Base-by-base conservation (phyloP, 2,888 invertebrate genomes). In the Heteromurus nitidus region DNA sequence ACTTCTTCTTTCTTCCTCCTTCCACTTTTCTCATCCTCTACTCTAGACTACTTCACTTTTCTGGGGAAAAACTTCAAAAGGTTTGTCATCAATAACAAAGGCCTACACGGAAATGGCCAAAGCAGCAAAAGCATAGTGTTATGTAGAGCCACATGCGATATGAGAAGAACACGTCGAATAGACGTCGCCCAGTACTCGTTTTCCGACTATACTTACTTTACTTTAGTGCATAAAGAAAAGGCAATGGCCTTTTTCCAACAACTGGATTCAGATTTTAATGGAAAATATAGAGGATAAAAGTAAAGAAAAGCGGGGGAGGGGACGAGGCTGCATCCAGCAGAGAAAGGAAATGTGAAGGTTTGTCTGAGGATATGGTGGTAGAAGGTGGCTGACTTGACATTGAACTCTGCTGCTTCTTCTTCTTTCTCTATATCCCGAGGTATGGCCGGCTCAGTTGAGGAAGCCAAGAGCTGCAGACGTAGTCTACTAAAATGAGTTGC, bases 21-120 rank as follows among this genome's bases (percentile, higher is more conserved):
- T 24, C n/a, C n/a, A n/a, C n/a, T n/a, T n/a, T n/a, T n/a, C 22
- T 36, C 24, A 31, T 42, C 58, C 36, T 55, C 44, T 70, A 36
- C 58, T 13, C 58, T 55, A n/a, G n/a, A n/a, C n/a, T n/a, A n/a
- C 13, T 2, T 60, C 26, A 30, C 26, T 30, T 44, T 31, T 55
- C 50, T 18, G 30, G n/a, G n/a, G 13, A 31, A 31, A 36, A 60
- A 72, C 60, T 77, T 77, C 67, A 67, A 68, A n/a, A 76, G 67
- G 76, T 53, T 76, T 69, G 47, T 62, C 69, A 24, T 77, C 76
- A 69, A 58, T 60, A 77, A 69, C 58, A 77, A 75, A 69, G 22
- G 69, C 55, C 69, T 31, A 20, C n/a, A n/a, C n/a, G 69, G 69
- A 69, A 69, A 69, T 69, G 55, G 69, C 5, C 55, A 69, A 55